These are phyloP conservation scores for Dinocampus coccinellae DNA, from an alignment of 2,888 invertebrate genomes.

Conservation along the genomic window DNA sequence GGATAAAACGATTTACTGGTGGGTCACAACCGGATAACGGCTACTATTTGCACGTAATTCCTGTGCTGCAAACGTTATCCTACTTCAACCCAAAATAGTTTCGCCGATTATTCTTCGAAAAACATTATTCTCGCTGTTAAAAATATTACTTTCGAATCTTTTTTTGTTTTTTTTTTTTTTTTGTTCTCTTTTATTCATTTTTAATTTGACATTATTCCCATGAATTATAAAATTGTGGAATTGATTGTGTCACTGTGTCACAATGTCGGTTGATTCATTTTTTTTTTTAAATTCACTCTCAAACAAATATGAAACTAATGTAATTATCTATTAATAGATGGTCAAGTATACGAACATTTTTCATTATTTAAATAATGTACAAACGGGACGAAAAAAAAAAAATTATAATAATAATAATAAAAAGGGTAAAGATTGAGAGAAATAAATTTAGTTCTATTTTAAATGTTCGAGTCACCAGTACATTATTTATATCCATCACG, in stretches of 20 bases:
- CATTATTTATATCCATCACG: slow-evolving; percentile 51
- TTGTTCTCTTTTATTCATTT: background rate
- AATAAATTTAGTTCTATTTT: slow-evolving; percentile 53
- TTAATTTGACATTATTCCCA: background rate
- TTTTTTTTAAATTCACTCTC: too few species aligned
- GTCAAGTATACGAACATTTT: too few species aligned
- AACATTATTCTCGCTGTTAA: background rate
- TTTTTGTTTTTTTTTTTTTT: background rate
- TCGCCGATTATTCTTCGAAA: slow-evolving; percentile 19
- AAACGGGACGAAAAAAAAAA: too few species aligned
- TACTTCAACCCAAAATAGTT: slow-evolving; percentile 21
- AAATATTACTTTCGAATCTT: background rate
- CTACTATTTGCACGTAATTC: slow-evolving; percentile 59
- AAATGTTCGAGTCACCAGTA: slow-evolving; percentile 47
- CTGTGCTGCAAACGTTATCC: slow-evolving; percentile 32
- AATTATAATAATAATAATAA: too few species aligned
- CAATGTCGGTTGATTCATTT: too few species aligned
- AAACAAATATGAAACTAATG: too few species aligned
- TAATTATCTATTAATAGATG: too few species aligned
- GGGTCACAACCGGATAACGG: slow-evolving; percentile 56
- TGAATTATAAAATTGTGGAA: background rate
- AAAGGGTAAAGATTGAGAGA: slow-evolving; percentile 47
- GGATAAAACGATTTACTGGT: slow-evolving; percentile 63
- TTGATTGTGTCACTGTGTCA: too few species aligned
- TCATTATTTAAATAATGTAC: too few species aligned